Conservation (phyloP, 1,140 invertebrate genomes). For the Drosophila persimilis region DNA sequence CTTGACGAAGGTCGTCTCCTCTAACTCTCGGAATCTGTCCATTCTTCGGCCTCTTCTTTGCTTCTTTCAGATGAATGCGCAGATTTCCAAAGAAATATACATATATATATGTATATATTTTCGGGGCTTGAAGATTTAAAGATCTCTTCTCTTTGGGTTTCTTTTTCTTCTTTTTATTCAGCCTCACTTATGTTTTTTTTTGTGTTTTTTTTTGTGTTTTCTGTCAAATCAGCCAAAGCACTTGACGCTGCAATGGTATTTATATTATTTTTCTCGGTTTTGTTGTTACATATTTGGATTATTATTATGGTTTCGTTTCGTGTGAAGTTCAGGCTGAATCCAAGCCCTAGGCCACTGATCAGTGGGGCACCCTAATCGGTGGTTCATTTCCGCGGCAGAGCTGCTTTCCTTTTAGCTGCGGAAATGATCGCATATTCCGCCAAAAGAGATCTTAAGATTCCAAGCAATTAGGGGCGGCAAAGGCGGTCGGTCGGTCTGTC, state of each 20-base stretch:
- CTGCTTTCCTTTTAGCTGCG: slow-evolving; percentile 71
- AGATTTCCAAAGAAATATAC: slow-evolving; percentile 75
- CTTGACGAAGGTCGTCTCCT: slow-evolving; percentile 51
- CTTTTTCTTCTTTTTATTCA: slow-evolving; percentile 11
- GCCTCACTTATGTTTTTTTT: neutral
- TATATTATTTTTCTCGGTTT: slow-evolving; percentile 26
- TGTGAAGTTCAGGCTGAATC: slow-evolving; percentile 19
- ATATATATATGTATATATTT: slow-evolving; percentile 48
- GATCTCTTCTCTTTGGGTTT: slow-evolving; percentile 40
- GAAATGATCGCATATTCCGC: slow-evolving; percentile 77
- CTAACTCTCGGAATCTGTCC: slow-evolving; percentile 4
- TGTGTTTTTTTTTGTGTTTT: slow-evolving; percentile 33
- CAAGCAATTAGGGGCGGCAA: slow-evolving; percentile 49
- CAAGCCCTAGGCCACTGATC: slow-evolving; percentile 30
- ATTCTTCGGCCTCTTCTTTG: slow-evolving; percentile 43
- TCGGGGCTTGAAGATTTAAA: slow-evolving; percentile 46
- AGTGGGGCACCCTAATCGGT: slow-evolving; percentile 64
- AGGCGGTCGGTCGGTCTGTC: slow-evolving; percentile 16
- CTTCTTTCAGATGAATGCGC: slow-evolving; percentile 71
- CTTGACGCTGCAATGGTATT: slow-evolving; percentile 66
- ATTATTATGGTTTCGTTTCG: no score
- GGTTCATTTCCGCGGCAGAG: slow-evolving; percentile 73
- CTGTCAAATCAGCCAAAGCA: slow-evolving; percentile 69
- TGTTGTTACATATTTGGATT: slow-evolving; percentile 30
- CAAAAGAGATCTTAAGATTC: slow-evolving; percentile 58